phyloP scores from a whole-genome alignment of 2,888 invertebrate species.

The Scaptomyza tumidula region DNA sequence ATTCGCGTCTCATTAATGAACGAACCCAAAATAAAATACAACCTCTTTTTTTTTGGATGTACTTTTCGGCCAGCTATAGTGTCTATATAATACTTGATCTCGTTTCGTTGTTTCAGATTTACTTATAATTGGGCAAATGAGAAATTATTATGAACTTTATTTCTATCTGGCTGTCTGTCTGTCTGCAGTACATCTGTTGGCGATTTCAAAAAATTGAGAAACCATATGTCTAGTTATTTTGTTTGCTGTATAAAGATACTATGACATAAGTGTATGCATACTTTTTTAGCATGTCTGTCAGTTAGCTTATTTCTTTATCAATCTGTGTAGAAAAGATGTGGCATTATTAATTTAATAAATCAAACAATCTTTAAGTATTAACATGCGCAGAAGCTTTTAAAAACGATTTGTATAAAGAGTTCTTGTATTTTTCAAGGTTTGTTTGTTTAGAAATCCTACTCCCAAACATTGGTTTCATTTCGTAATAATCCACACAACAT shows the following conservation, averaged over 20 bases:
- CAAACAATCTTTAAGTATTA: neutral
- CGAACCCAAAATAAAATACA: slow-evolving; percentile 26
- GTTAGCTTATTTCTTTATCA: neutral
- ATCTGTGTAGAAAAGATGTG: neutral
- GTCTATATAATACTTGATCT: slow-evolving; percentile 15
- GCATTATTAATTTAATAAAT: neutral
- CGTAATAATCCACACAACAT: neutral
- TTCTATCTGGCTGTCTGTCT: slow-evolving; percentile 9
- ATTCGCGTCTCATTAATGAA: slow-evolving; percentile 47
- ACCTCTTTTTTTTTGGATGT: slow-evolving; percentile 5
- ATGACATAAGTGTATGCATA: neutral
- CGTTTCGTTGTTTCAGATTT: slow-evolving; percentile 33
- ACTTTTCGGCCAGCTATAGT: slow-evolving; percentile 25
- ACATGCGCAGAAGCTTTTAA: neutral
- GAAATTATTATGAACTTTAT: slow-evolving; percentile 11
- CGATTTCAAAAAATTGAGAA: slow-evolving; percentile 10
- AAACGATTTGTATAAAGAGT: too few species aligned
- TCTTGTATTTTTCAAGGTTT: too few species aligned
- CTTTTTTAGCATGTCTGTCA: slow-evolving; percentile 9
- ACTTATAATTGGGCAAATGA: slow-evolving; percentile 24
- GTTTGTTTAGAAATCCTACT: neutral
- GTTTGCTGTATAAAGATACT: neutral
- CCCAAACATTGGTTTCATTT: neutral
- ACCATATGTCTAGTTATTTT: slow-evolving; percentile 22
- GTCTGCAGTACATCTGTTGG: slow-evolving; percentile 59